A percentile compares a stretch with the other conserved stretches of the same genome.
These are phyloP conservation scores for Acrobasis suavella DNA, from an alignment of 2,888 invertebrate species.

Conservation along the genomic window DNA sequence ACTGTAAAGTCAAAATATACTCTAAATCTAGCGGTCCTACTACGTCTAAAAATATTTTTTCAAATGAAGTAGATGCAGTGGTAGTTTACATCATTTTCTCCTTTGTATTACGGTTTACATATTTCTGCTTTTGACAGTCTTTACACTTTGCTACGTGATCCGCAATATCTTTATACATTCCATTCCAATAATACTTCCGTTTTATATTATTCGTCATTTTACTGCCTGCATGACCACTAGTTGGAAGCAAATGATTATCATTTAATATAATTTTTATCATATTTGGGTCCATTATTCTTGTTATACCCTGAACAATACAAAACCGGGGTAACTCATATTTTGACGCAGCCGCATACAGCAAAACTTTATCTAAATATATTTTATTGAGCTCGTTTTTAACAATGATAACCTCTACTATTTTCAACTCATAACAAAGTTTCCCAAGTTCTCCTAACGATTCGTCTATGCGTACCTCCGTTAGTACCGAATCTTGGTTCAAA, in stretches of 20 bases:
- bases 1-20: background rate
- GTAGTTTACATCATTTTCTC: background rate
- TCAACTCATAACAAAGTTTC: background rate
- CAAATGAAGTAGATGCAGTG: constrained; percentile 8
- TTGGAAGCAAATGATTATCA: constrained; percentile 8
- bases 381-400: background rate
- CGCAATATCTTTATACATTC: background rate
- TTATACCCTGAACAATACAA: background rate
- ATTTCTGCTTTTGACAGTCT: constrained; percentile 1
- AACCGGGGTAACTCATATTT: background rate
- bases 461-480: background rate
- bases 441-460: constrained; percentile 5
- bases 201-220: constrained; percentile 1
- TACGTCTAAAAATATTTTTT: constrained; percentile 1
- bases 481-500: constrained; percentile 2
- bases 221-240: background rate
- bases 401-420: background rate
- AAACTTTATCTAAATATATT: background rate
- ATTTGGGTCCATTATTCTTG: background rate
- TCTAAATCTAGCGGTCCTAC: background rate
- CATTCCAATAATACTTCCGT: background rate
- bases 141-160: background rate
- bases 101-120: background rate
- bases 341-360: background rate
- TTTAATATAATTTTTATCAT: background rate